Evolutionary conservation across 2,797 vertebrate genomes (phyloP), one percentile per base, ranked within the genome.

Genomic region (Sparus aurata): DNA sequence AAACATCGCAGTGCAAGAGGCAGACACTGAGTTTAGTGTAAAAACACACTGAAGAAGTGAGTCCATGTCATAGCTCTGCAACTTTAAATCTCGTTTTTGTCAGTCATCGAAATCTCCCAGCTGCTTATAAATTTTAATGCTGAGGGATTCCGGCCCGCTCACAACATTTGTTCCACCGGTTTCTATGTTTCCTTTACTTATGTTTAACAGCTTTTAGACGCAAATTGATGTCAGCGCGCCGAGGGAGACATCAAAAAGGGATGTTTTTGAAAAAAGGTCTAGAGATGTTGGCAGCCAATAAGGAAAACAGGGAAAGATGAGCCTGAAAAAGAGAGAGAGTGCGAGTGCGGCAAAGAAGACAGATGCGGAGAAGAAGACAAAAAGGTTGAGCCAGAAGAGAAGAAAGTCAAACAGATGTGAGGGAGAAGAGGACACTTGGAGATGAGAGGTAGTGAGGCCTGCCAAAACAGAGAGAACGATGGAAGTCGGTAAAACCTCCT

Each of bases 401-500:
- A 54, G 9, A 45, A 71, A 74, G 66, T 69, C 43, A 8, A 62
- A 83, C 27, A 41, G 49, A 38, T 84, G 72, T 55, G 54, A 64
- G 53, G 64, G 53, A 62, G 61, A 34, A 46, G 41, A 76, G 22
- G 57, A 72, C 47, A 38, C 50, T 71, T 27, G 3, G 17, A 67
- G 38, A 68, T 30, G 2, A 46, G 52, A 68, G 27, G 55, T 46
- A 80, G 34, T 12, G 25, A 81, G 77, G 83, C 30, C 59, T 77
- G 69, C 70, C 73, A 47, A 65, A 75, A 66, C 68, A 13, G 23
- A 47, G 59, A 20, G 46, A 52, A 20, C 5, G 59, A 75, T 57
- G 63, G 55, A 82, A 83, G 79, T 77, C 23, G 22, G 60, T 30
- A 49, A 74, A 73, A 45, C 52, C 68, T 71, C 64, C 55, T 66